Conservation (phyloP, 2,888 invertebrate species). For the Sesia apiformis region DNA sequence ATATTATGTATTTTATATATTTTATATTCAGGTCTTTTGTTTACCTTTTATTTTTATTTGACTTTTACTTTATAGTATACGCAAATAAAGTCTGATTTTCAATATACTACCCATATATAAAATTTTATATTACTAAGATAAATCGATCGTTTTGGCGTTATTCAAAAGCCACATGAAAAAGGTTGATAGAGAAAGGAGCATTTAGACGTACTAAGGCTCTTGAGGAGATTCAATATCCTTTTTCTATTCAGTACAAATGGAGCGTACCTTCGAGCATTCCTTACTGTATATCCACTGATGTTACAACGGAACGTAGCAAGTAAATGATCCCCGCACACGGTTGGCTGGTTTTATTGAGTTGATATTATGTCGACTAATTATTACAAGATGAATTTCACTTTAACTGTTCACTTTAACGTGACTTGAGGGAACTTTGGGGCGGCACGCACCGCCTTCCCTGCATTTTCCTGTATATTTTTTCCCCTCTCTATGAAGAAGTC, state of each 20-base stretch:
- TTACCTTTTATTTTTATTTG: too few species aligned
- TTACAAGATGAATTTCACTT: not conserved
- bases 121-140: too few species aligned
- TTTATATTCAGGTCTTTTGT: too few species aligned
- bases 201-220: too few species aligned
- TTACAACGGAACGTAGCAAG: not conserved
- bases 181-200: too few species aligned
- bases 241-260: slow-evolving; percentile 41
- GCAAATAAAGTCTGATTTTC: too few species aligned
- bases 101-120: too few species aligned
- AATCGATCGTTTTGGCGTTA: too few species aligned
- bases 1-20: too few species aligned
- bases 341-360: not conserved
- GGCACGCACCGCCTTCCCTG: slow-evolving; percentile 18
- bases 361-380: not conserved
- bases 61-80: too few species aligned
- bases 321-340: not conserved
- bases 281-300: slow-evolving; percentile 3
- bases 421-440: slow-evolving; percentile 3
- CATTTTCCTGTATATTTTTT: slow-evolving; percentile 57
- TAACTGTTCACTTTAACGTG: not conserved
- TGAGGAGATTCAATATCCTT: slow-evolving; percentile 49
- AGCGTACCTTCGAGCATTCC: slow-evolving; percentile 26
- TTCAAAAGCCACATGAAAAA: too few species aligned
- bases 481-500: slow-evolving; percentile 70